Evolutionary conservation across 2,888 invertebrate species (phyloP).

Genomic region (Psylliodes chrysocephalus): DNA sequence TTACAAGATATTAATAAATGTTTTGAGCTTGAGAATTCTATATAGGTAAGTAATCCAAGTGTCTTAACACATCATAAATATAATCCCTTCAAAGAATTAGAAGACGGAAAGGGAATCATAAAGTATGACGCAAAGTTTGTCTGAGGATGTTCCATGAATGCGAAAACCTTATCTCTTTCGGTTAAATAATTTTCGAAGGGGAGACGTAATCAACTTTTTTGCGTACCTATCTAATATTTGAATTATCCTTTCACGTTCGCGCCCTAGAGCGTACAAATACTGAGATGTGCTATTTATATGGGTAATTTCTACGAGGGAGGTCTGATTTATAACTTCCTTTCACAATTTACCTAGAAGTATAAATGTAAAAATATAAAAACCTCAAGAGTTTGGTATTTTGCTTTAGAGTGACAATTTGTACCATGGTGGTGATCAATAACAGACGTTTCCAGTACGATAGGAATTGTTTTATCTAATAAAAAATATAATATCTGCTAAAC

Average conservation of each 20-base stretch:
- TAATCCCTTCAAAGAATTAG: constrained; percentile 10
- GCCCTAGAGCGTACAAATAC: background rate
- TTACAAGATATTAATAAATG: constrained; percentile 7
- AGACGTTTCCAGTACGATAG: too few species aligned
- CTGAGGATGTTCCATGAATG: background rate
- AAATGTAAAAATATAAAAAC: too few species aligned
- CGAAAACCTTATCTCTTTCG: constrained; percentile 3
- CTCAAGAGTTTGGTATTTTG: too few species aligned
- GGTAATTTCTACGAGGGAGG: too few species aligned
- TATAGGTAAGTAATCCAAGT: background rate
- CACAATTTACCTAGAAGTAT: too few species aligned
- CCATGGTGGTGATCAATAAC: too few species aligned
- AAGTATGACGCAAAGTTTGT: background rate
- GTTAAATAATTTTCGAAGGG: background rate
- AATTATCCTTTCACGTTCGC: background rate
- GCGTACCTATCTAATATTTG: background rate
- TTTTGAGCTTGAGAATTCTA: background rate
- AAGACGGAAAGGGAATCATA: constrained; percentile 1
- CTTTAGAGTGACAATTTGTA: too few species aligned
- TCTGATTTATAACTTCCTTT: too few species aligned
- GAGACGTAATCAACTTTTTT: constrained; percentile 13
- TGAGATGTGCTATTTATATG: background rate
- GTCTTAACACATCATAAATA: background rate
- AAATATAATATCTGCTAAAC: too few species aligned
- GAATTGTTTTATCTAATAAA: too few species aligned